Percentiles rank a stretch among this genome's conserved stretches.
phyloP scores from a whole-genome alignment of 2,797 vertebrate species.

The Fundulus diaphanus region DNA sequence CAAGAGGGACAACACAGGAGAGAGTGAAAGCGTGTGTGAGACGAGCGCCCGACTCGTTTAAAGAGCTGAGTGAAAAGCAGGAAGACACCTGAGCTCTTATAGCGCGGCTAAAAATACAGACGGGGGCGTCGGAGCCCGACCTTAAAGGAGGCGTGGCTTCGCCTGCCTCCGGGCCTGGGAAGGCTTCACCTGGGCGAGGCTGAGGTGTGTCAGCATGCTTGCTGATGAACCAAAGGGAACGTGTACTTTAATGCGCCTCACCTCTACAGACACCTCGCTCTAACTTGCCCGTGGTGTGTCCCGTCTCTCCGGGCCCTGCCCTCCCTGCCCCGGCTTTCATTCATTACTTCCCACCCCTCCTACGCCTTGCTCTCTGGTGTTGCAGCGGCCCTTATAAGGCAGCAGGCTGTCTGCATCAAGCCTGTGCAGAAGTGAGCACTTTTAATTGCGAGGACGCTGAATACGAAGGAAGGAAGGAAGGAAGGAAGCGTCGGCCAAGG shows the following conservation, averaged over 20 bases:
- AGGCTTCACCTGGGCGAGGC: neutral
- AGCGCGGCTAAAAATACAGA: conserved; percentile 73
- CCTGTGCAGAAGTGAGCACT: neutral
- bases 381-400: conserved; percentile 80
- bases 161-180: neutral
- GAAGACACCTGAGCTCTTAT: conserved; percentile 69
- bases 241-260: neutral
- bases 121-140: conserved; percentile 8
- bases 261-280: conserved; percentile 8
- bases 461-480: neutral
- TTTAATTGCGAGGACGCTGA: neutral
- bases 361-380: conserved; percentile 39
- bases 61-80: conserved; percentile 23
- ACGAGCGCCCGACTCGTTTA: conserved; percentile 5
- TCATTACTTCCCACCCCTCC: conserved; percentile 43
- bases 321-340: conserved; percentile 22
- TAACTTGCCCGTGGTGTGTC: neutral
- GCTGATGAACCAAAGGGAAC: neutral
- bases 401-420: conserved; percentile 59
- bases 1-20: neutral
- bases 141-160: conserved; percentile 29
- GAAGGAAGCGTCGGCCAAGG: neutral
- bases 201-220: neutral
- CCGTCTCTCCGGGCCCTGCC: neutral
- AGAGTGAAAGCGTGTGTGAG: neutral